These are phyloP conservation scores for Homarus gammarus DNA, from an alignment of 2,888 invertebrate genomes.

Conservation along the genomic window DNA sequence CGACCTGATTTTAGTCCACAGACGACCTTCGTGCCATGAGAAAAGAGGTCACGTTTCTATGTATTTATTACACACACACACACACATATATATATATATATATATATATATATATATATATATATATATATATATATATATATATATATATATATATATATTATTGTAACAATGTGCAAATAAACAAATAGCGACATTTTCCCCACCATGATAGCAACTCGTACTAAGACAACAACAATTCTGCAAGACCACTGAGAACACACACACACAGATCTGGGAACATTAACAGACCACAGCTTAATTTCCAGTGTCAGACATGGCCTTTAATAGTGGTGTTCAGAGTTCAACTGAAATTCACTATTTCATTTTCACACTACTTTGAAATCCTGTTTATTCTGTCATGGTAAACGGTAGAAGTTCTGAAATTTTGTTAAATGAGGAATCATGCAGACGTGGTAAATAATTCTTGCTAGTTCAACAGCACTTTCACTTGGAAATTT, in stretches of 20 bases:
- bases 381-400: too few species aligned
- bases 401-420: neutral
- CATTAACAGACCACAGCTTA: neutral
- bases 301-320: neutral
- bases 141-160: slow-evolving; percentile 14
- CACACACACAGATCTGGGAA: neutral
- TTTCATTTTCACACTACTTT: too few species aligned
- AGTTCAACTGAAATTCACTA: too few species aligned
- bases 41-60: neutral
- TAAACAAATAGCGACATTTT: too few species aligned
- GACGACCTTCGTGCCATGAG: too few species aligned
- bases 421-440: neutral
- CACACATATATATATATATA: slow-evolving; percentile 18
- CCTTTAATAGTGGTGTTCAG: too few species aligned
- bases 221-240: too few species aligned
- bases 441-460: neutral
- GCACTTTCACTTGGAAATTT: neutral
- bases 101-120: slow-evolving; percentile 31
- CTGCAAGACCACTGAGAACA: too few species aligned
- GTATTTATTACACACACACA: too few species aligned
- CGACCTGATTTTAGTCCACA: too few species aligned
- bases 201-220: too few species aligned
- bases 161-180: too few species aligned
- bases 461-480: neutral
- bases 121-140: slow-evolving; percentile 27